These are phyloP conservation scores for Stegastes partitus DNA, from an alignment of 2,113 vertebrate species.

Conservation along the genomic window DNA sequence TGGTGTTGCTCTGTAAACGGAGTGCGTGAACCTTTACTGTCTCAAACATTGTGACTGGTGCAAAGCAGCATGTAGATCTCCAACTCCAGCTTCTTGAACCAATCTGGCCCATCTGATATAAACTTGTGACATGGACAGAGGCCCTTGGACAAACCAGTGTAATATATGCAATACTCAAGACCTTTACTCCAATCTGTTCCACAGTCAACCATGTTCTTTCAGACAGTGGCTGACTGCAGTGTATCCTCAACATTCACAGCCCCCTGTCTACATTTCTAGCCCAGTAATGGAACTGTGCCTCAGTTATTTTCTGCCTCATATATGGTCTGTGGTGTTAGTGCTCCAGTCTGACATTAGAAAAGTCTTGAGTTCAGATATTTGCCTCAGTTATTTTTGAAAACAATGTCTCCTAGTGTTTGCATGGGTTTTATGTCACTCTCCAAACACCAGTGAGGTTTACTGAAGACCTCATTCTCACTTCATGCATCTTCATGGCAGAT, in stretches of 20 bases:
- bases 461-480: too few relatives aligned
- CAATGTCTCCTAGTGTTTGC: not conserved
- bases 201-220: slow-evolving; percentile 27
- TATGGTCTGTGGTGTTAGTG: slow-evolving; percentile 15
- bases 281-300: slow-evolving; percentile 57
- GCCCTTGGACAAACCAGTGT: slow-evolving; percentile 50
- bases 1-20: slow-evolving; percentile 33
- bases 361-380: slow-evolving; percentile 5
- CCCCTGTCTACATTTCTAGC: not conserved
- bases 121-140: slow-evolving; percentile 15
- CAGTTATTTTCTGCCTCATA: slow-evolving; percentile 57
- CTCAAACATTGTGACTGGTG: slow-evolving; percentile 23
- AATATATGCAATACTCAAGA: slow-evolving; percentile 76
- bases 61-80: slow-evolving; percentile 29
- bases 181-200: slow-evolving; percentile 54
- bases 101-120: not conserved
- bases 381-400: slow-evolving; percentile 20
- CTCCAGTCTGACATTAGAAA: slow-evolving; percentile 1
- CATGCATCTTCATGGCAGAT: not conserved
- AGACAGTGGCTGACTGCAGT: slow-evolving; percentile 16
- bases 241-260: slow-evolving; percentile 12
- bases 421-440: not conserved
- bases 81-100: not conserved
- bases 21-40: slow-evolving; percentile 41
- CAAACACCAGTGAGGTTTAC: too few relatives aligned